A percentile compares a stretch with the other conserved stretches of the same genome.
phyloP scores from a whole-genome alignment of 2,113 vertebrate species.

The Neomonachus schauinslandi region DNA sequence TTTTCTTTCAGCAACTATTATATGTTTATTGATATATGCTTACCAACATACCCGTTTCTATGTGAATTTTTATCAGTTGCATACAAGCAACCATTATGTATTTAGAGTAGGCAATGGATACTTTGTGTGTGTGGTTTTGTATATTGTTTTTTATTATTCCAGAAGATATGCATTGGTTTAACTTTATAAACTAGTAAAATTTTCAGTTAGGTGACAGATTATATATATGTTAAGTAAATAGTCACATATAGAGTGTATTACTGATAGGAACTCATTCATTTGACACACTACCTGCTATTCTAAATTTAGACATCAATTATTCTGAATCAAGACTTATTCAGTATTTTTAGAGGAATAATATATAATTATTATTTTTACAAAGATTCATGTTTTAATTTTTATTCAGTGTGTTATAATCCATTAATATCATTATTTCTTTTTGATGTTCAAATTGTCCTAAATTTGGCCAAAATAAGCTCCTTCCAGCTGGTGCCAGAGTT shows the following conservation, averaged over 20 bases:
- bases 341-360: background rate
- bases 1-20: background rate
- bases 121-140: background rate
- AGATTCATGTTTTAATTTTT: background rate
- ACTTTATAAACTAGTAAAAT: background rate
- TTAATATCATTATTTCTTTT: slow-evolving; percentile 45
- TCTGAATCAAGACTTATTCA: background rate
- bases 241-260: background rate
- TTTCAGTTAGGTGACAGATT: background rate
- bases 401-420: background rate
- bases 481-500: slow-evolving; percentile 50
- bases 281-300: background rate
- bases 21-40: background rate
- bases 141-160: background rate
- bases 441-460: slow-evolving; percentile 17
- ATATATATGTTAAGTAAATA: background rate
- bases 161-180: background rate
- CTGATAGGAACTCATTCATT: background rate
- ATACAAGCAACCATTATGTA: background rate
- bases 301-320: background rate
- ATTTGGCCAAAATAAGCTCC: slow-evolving; percentile 26
- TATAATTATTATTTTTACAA: background rate
- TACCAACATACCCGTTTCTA: background rate
- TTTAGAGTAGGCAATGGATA: background rate
- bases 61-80: background rate